A percentile compares a stretch with the other conserved stretches of the same genome.
These are phyloP conservation scores for Bibio marci DNA, from an alignment of 2,888 invertebrate genomes.

Conservation along the genomic window DNA sequence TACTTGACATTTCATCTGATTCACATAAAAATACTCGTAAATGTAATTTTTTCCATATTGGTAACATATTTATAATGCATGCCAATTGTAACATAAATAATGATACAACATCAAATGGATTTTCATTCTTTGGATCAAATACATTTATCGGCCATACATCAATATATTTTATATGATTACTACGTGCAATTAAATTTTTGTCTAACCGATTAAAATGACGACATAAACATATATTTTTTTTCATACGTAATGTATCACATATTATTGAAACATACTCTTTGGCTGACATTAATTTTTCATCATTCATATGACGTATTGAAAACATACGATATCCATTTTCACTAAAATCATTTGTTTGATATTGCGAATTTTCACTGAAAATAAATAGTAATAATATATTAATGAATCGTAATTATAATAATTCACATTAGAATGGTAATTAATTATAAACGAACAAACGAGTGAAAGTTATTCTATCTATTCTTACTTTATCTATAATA, in stretches of 20 bases:
- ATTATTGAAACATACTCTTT: slow-evolving; percentile 72
- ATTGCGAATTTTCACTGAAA: slow-evolving; percentile 39
- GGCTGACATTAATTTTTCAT: slow-evolving; percentile 30
- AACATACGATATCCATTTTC: slow-evolving; percentile 31
- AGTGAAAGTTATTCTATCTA: too few species aligned
- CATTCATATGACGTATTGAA: slow-evolving; percentile 32
- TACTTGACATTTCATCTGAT: slow-evolving; percentile 20
- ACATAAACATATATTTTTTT: slow-evolving; percentile 88
- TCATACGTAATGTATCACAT: slow-evolving; percentile 74
- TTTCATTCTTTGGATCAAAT: slow-evolving; percentile 56
- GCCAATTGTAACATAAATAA: slow-evolving; percentile 94
- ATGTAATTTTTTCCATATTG: slow-evolving; percentile 72
- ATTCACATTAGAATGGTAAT: too few species aligned
- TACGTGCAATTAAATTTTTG: slow-evolving; percentile 55
- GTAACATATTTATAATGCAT: slow-evolving; percentile 84
- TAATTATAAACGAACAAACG: too few species aligned
- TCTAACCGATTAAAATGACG: slow-evolving; percentile 77
- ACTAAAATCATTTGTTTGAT: slow-evolving; percentile 39
- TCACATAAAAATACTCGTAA: slow-evolving; percentile 77
- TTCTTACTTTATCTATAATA: too few species aligned
- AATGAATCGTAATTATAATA: slow-evolving; percentile 1
- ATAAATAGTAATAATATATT: background rate
- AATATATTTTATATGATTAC: slow-evolving; percentile 52
- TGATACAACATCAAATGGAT: slow-evolving; percentile 76
- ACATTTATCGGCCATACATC: slow-evolving; percentile 98